Conservation (phyloP, 2,113 vertebrate genomes). For the Peucedramus taeniatus region DNA sequence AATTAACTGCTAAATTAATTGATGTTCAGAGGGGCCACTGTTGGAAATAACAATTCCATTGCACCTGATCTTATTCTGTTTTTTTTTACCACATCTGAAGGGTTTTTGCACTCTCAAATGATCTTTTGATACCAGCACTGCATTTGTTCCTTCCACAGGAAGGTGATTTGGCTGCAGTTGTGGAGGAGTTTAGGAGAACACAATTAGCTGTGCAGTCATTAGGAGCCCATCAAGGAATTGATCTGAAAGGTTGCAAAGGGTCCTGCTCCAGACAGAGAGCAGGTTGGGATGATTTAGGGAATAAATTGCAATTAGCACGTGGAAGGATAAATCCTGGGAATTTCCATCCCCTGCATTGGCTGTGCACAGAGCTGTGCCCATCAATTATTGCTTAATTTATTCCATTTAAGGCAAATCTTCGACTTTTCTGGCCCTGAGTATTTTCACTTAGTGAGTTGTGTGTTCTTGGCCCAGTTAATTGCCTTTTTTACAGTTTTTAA, state of each 20-base stretch:
- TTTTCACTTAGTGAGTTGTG: background rate
- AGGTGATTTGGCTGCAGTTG: fast-evolving
- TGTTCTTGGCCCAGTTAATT: background rate
- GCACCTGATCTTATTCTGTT: background rate
- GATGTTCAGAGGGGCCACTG: background rate
- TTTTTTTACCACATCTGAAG: background rate
- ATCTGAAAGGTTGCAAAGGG: background rate
- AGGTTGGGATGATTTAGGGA: background rate
- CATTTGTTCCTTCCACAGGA: background rate
- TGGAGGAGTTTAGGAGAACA: background rate
- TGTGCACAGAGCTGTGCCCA: background rate
- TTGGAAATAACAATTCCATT: fast-evolving
- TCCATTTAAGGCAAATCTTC: background rate
- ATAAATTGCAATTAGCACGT: background rate
- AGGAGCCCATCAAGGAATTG: background rate
- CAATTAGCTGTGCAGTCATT: background rate
- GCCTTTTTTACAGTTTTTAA: background rate
- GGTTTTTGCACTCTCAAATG: fast-evolving
- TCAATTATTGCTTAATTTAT: background rate
- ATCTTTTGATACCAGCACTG: background rate
- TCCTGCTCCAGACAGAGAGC: background rate
- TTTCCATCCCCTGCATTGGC: background rate
- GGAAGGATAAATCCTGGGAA: background rate
- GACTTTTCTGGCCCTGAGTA: background rate
- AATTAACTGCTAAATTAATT: background rate